Percentiles rank a stretch among this genome's conserved stretches.
Conservation (phyloP, 2,113 vertebrate genomes). For the Neogobius melanostomus region DNA sequence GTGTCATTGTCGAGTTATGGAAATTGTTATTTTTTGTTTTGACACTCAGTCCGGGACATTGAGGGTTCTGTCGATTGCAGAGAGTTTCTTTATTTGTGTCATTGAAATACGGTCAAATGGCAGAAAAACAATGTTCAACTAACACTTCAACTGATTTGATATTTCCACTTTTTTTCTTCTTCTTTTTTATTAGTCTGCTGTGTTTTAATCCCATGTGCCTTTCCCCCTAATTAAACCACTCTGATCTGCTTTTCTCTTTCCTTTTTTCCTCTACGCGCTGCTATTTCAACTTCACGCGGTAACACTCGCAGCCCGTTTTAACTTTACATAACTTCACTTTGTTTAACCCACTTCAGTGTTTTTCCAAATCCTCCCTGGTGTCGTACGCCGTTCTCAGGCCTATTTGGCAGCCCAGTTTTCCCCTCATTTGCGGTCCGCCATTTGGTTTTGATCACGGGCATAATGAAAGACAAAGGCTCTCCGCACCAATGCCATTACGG, state of each 20-base stretch:
- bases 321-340: neutral
- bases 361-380: conserved; percentile 13
- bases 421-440: conserved; percentile 49
- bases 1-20: no score
- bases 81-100: no score
- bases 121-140: no score
- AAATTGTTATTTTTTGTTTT: no score
- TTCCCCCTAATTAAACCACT: neutral
- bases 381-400: conserved; percentile 32
- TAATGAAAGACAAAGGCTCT: conserved; percentile 54
- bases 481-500: conserved; percentile 48
- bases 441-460: conserved; percentile 45
- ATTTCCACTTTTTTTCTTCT: no score
- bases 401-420: conserved; percentile 36
- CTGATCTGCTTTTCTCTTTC: neutral
- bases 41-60: no score
- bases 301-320: neutral
- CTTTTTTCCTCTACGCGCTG: neutral
- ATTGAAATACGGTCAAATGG: no score
- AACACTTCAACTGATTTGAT: no score
- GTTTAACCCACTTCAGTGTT: neutral
- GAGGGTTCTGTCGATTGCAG: no score
- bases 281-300: neutral
- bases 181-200: no score
- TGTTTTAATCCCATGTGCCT: neutral